Evolutionary conservation across 2,888 invertebrate genomes (phyloP).

Genomic region (Hirtodrosophila duncani): DNA sequence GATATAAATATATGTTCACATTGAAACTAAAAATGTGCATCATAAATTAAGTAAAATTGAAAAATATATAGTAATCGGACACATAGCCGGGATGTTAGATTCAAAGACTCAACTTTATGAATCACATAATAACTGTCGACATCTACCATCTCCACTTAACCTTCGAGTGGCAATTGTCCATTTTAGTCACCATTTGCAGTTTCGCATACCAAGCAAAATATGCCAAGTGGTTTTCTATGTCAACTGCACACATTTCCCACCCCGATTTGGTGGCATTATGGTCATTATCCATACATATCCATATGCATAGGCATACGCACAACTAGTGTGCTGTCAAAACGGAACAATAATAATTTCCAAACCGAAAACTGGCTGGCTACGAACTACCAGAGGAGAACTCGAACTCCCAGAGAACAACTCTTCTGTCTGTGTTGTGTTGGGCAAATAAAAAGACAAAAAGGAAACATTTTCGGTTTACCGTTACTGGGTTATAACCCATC

Average conservation of each 20-base stretch:
- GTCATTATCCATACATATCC: slow-evolving; percentile 30
- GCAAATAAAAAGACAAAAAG: slow-evolving; percentile 41
- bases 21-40: slow-evolving; percentile 25
- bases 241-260: slow-evolving; percentile 26
- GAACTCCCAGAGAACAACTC: slow-evolving; percentile 3
- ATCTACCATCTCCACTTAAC: not conserved
- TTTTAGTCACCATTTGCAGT: not conserved
- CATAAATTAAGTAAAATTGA: too few relatives aligned
- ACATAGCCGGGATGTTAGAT: too few relatives aligned
- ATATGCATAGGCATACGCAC: slow-evolving; percentile 48
- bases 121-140: not conserved
- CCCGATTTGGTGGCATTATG: slow-evolving; percentile 47
- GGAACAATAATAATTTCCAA: slow-evolving; percentile 64
- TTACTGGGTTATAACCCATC: slow-evolving; percentile 74
- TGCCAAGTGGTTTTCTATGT: slow-evolving; percentile 55
- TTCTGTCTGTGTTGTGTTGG: slow-evolving; percentile 29
- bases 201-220: not conserved
- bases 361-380: slow-evolving; percentile 34
- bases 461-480: slow-evolving; percentile 62
- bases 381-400: slow-evolving; percentile 3
- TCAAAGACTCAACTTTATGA: too few relatives aligned
- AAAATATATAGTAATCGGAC: too few relatives aligned
- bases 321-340: slow-evolving; percentile 57
- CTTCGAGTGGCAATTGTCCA: not conserved
- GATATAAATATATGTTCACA: slow-evolving; percentile 20